Conservation (phyloP, 2,797 vertebrate genomes). For the Danio choprae region DNA sequence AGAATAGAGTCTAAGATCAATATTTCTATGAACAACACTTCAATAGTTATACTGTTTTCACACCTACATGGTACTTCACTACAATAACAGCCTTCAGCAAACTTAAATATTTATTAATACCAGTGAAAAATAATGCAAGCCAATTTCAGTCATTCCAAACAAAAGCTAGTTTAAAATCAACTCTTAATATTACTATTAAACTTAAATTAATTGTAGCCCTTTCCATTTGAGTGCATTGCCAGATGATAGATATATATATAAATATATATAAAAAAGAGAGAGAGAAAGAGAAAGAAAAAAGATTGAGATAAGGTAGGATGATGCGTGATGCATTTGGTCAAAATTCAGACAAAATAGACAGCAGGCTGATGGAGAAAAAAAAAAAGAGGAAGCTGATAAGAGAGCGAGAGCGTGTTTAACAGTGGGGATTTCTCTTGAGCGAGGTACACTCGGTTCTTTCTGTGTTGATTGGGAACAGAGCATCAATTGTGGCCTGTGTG, state of each 20-base stretch:
- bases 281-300: not conserved
- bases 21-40: slow-evolving; percentile 9
- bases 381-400: slow-evolving; percentile 1
- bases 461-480: slow-evolving; percentile 42
- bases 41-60: not conserved
- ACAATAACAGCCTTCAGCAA: not conserved
- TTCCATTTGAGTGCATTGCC: not conserved
- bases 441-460: slow-evolving; percentile 16
- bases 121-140: not conserved
- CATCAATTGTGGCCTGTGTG: slow-evolving; percentile 42
- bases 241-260: not conserved
- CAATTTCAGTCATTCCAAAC: not conserved
- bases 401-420: not conserved
- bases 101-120: not conserved
- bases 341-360: not conserved
- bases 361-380: not conserved
- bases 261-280: too few species aligned
- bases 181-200: too few species aligned
- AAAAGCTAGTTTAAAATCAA: not conserved
- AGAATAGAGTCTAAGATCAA: not conserved
- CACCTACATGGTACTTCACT: not conserved
- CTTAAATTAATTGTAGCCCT: not conserved
- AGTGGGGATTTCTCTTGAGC: slow-evolving; percentile 7
- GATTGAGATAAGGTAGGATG: not conserved
- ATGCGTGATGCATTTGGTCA: slow-evolving; percentile 9